These are phyloP conservation scores for Echinops telfairi DNA, from an alignment of 2,113 vertebrate genomes.

Conservation along the genomic window DNA sequence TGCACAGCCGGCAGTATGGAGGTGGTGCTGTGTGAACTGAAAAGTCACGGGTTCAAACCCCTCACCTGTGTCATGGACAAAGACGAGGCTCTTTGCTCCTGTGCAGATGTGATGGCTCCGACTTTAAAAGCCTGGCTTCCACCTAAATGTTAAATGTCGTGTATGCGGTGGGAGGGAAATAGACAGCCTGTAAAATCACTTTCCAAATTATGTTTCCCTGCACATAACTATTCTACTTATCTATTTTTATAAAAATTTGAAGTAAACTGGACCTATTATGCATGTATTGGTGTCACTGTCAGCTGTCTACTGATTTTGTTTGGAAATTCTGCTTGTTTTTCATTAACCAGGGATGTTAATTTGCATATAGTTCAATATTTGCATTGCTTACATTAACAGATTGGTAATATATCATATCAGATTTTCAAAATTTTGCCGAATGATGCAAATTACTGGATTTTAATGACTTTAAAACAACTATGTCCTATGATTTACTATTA, in stretches of 20 bases:
- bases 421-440: neutral
- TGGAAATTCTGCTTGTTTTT: slow-evolving; percentile 36
- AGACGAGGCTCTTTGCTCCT: no score
- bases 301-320: neutral
- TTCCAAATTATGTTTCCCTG: slow-evolving; percentile 37
- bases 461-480: neutral
- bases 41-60: no score
- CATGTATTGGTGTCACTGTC: neutral
- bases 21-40: no score
- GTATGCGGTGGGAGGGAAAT: neutral
- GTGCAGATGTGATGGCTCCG: no score
- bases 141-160: slow-evolving; percentile 65
- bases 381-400: neutral
- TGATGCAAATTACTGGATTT: neutral
- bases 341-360: neutral
- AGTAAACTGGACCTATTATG: slow-evolving; percentile 3
- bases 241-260: slow-evolving; percentile 11
- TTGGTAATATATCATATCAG: neutral
- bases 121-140: neutral
- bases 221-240: slow-evolving; percentile 13
- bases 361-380: neutral
- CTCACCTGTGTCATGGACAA: no score
- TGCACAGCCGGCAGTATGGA: neutral
- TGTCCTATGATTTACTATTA: neutral
- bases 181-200: neutral